phyloP scores from a whole-genome alignment of 92 coral and sea anemone genomes.

The Metridium senile region DNA sequence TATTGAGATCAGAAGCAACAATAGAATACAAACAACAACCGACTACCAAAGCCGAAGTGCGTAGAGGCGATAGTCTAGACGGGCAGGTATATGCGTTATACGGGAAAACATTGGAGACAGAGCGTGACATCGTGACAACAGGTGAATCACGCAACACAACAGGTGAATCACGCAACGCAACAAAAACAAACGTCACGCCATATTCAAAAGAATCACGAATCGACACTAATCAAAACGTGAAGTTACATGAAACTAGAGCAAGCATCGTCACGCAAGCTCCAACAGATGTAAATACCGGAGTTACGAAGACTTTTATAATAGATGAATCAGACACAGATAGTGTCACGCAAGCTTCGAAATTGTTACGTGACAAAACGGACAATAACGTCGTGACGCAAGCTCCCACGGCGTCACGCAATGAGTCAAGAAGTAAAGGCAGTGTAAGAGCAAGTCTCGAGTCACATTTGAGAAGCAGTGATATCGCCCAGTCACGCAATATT shows the following conservation, averaged over 20 bases:
- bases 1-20: background rate
- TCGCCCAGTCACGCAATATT: background rate
- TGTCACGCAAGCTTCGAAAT: constrained; percentile 2
- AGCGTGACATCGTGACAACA: too few species aligned
- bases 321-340: background rate
- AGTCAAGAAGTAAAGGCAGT: constrained; percentile 2
- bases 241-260: background rate
- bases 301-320: background rate
- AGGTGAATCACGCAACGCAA: background rate
- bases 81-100: background rate
- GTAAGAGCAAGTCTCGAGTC: constrained; percentile 4
- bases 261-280: background rate
- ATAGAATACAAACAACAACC: too few species aligned
- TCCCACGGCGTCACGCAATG: constrained; percentile 1
- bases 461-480: background rate
- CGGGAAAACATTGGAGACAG: too few species aligned
- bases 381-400: background rate
- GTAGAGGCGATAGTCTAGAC: background rate
- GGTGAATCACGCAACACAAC: too few species aligned
- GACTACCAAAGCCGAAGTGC: too few species aligned
- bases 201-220: background rate
- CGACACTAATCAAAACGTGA: background rate
- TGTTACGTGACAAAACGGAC: background rate
- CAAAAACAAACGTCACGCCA: background rate
- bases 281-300: background rate